Conservation (phyloP, 2,888 invertebrate species). For the Odontocolon sp. region DNA sequence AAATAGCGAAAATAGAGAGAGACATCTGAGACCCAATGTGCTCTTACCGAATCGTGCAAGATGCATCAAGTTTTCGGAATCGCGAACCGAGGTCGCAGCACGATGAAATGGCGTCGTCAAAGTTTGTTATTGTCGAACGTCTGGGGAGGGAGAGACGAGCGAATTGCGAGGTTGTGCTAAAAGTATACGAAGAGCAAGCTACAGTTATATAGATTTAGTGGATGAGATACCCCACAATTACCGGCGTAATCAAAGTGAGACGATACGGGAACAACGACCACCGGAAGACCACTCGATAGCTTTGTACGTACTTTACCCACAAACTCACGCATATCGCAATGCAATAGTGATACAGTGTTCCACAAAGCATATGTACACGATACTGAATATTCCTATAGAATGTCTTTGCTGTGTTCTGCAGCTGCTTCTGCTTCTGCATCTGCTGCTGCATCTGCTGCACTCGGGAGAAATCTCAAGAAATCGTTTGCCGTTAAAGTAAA, state of each 20-base stretch:
- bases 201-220: not conserved
- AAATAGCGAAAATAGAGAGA: too few species aligned
- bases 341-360: too few species aligned
- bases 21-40: too few species aligned
- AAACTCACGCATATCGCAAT: too few species aligned
- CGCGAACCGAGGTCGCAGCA: not conserved
- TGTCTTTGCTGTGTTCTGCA: too few species aligned
- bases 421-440: not conserved
- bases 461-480: not conserved
- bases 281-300: not conserved
- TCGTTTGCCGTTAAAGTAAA: slow-evolving; percentile 15
- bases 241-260: slow-evolving; percentile 30
- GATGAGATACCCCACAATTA: slow-evolving; percentile 8
- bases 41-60: slow-evolving; percentile 8
- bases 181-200: slow-evolving; percentile 1
- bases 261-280: too few species aligned
- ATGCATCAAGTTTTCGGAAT: not conserved
- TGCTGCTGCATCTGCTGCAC: not conserved
- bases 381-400: slow-evolving; percentile 7
- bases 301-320: not conserved
- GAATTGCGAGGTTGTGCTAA: slow-evolving; percentile 9
- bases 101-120: slow-evolving; percentile 33
- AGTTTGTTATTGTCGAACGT: slow-evolving; percentile 33
- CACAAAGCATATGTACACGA: too few species aligned
- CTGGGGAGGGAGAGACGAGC: not conserved